These are phyloP conservation scores for Fabriciana adippe DNA, from an alignment of 2,888 invertebrate species.

Conservation along the genomic window DNA sequence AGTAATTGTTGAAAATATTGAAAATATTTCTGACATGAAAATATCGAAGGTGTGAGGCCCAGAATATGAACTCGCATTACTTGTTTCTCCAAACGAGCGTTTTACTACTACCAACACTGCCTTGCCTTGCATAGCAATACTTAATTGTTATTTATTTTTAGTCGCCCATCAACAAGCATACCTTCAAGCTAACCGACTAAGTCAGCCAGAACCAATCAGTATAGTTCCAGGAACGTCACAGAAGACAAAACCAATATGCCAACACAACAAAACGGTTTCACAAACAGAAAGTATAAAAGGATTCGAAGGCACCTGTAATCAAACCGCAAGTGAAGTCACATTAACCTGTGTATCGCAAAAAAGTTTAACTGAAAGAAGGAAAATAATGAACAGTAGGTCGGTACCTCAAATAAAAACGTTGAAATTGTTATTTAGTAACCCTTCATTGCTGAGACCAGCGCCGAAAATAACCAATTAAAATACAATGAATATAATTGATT, in stretches of 20 bases:
- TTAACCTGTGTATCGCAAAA: background rate
- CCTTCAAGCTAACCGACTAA: constrained; percentile 6
- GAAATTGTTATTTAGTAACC: constrained; percentile 1
- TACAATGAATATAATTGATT: too few relatives aligned
- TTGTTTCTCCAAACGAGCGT: too few relatives aligned
- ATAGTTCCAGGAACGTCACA: constrained; percentile 3
- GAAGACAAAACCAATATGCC: background rate
- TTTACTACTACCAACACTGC: too few relatives aligned
- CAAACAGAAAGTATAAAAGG: constrained; percentile 3
- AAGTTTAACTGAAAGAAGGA: background rate
- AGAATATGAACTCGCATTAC: background rate
- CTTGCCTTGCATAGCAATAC: background rate
- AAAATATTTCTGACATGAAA: background rate
- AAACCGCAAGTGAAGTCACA: constrained; percentile 1
- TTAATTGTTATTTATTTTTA: constrained; percentile 3
- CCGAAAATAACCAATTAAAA: too few relatives aligned
- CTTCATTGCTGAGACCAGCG: background rate
- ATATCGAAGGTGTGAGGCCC: background rate
- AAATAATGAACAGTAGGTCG: constrained; percentile 1
- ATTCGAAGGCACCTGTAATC: background rate
- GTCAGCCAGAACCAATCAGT: background rate
- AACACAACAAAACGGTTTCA: constrained; percentile 1
- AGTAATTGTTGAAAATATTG: background rate
- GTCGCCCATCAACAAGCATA: constrained; percentile 27
- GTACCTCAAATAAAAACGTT: constrained; percentile 9